Evolutionary conservation across 2,888 invertebrate species (phyloP).

Genomic region (Andrena dorsata): DNA sequence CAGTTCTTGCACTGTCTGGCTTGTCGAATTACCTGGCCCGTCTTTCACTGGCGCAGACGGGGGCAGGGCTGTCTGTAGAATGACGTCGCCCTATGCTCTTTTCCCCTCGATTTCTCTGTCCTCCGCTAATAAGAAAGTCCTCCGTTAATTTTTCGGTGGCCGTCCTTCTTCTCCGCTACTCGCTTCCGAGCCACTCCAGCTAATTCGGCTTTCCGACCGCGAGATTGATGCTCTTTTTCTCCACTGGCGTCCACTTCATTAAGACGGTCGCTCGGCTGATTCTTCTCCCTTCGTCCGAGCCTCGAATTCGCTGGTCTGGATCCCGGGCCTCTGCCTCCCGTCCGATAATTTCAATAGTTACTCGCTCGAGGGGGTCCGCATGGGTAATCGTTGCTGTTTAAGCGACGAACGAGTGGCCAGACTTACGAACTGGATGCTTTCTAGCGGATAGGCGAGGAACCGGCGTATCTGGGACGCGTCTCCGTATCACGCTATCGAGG

Average conservation of each 20-base stretch:
- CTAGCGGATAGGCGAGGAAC: background rate
- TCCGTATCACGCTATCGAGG: background rate
- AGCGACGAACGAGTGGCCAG: background rate
- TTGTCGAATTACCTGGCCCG: constrained; percentile 57
- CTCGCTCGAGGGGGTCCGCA: background rate
- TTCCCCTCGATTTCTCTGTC: background rate
- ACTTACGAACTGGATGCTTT: background rate
- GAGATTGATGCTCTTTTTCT: constrained; percentile 33
- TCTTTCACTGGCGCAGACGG: background rate
- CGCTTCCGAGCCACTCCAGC: background rate
- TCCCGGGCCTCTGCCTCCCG: background rate
- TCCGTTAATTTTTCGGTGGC: constrained; percentile 25
- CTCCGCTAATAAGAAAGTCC: constrained; percentile 8
- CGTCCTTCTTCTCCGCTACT: background rate
- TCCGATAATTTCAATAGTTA: background rate
- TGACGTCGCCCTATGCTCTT: constrained; percentile 15
- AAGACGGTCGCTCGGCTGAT: constrained; percentile 12
- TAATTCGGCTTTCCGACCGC: constrained; percentile 3
- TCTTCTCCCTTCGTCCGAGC: background rate
- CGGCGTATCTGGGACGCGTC: background rate
- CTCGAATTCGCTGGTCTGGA: constrained; percentile 5
- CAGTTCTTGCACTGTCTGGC: constrained; percentile 48
- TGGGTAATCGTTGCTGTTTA: background rate
- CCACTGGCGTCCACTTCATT: constrained; percentile 17
- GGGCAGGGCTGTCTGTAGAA: constrained; percentile 14